Evolutionary conservation across 2,888 invertebrate genomes (phyloP), one percentile per base, ranked within the genome.

Genomic region (Erynnis tages): DNA sequence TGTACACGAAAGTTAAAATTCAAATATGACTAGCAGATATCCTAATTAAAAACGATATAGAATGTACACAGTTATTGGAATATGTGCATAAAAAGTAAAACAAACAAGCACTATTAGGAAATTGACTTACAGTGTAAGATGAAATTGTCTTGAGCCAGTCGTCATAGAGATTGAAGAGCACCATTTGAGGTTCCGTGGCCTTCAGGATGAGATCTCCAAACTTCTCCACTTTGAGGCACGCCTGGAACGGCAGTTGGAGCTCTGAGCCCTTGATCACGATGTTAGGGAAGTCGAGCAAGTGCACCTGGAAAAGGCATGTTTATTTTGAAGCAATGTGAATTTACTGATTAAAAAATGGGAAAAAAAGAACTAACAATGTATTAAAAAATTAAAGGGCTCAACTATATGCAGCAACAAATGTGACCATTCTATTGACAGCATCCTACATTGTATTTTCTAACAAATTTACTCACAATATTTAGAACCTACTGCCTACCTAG

Each of bases 191-290:
- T 75, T 99, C 99, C 0, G 98, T 99, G 0, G 99, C 99, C 83
- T 99, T 99, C 49, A 99, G 90, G 71, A 99, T 99, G 54, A 99
- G 91, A 89, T 99, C 99, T 50, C 99, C 99, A 73, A 99, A 99
- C 90, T 99, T 99, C 90, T 99, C 99, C 40, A 99, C 98, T 79
- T 99, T 99, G 30, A 99, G 91, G 79, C 98, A 98, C 4, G 98
- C 99, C 82, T 99, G 98, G 95, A 99, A 99, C 0, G 99, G 99
- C 67, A 99, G 85, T 85, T 99, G 99, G 57, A 99, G 90, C 80
- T 99, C 99, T 0, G 98, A 98, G 0, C 99, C 99, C 82, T 99
- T 99, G 89, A 99, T 99, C 53, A 99, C 99, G 80, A 99, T 99
- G 87, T 99, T 99, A 8, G 99, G 99, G 91, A 99, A 99, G 86